phyloP scores from a whole-genome alignment of 2,888 invertebrate genomes.

The Listrodromus nycthemerus region DNA sequence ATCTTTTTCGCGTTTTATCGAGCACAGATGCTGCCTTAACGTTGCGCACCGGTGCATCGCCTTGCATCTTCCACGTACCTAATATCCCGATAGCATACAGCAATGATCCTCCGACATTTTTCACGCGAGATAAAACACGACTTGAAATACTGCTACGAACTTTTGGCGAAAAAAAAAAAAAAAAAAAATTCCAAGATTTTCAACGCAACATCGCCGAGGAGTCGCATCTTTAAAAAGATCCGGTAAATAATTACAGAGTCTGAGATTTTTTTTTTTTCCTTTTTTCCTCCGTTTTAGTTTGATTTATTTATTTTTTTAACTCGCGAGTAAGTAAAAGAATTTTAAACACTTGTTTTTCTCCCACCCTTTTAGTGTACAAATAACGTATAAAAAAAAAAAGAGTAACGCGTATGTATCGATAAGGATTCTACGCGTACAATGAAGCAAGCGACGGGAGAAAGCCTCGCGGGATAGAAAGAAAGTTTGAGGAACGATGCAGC shows the following conservation, averaged over 20 bases:
- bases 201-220: too few relatives aligned
- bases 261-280: too few relatives aligned
- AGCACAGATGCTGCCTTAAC: constrained; percentile 40
- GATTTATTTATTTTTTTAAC: neutral
- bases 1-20: constrained; percentile 36
- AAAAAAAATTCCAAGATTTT: neutral
- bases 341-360: neutral
- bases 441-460: constrained; percentile 13
- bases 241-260: too few relatives aligned
- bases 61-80: constrained; percentile 37
- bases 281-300: too few relatives aligned
- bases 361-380: neutral
- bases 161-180: neutral
- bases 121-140: constrained; percentile 4
- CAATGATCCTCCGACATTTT: constrained; percentile 20
- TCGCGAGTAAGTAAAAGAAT: neutral
- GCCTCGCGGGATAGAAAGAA: constrained; percentile 37
- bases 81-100: neutral
- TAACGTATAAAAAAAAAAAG: neutral
- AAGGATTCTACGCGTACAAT: neutral
- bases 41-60: constrained; percentile 38
- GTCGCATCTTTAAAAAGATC: too few relatives aligned
- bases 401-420: neutral
- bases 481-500: neutral
- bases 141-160: neutral